Evolutionary conservation across 2,888 invertebrate species (phyloP), one percentile per base, ranked within the genome.

Genomic region (Anticlea derivata): DNA sequence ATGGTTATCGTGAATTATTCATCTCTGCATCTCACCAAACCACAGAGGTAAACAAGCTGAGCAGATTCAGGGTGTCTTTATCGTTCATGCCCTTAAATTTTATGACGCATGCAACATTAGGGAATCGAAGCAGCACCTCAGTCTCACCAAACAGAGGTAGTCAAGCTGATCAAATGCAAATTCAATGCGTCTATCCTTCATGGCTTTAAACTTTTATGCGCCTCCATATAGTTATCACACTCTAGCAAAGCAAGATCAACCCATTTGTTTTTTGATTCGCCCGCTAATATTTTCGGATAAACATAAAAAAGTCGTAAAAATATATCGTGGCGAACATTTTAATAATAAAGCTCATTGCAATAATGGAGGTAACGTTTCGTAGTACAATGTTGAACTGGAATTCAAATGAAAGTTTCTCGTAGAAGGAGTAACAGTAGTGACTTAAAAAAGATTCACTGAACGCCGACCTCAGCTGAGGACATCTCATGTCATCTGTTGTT

Each of bases 281-380:
- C 46, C 38, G 38, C 59, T 59, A 59, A 59, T 58, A 56, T 48
- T 46, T 50, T 48, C 33, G 55, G 30, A 59, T 61, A 49, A 55
- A 49, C 55, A 54, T 61, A 61, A 61, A 61, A 57, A 57, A 48
- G 47, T 59, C 61, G 55, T 61, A 59, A 59, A 59, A 61, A 52
- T 47, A 57, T 55, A 61, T 57, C 55, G 57, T 55, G 57, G 55
- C 44, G 45, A 55, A 53, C 52, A 52, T 56, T 58, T 61, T 54
- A 51, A 60, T 60, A 55, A 57, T 56, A 58, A 56, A 55, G 39
- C 55, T 61, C 56, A 61, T 61, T 61, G 56, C 56, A 52, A 37
- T 47, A 58, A 56, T 50, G 48, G 51, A 35, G 54, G 56, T 54
- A 55, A 33, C 45, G 29, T 44, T 55, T 50, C 26, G 24, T 55